Conservation (phyloP, 2,797 vertebrate genomes). For the Poeciliopsis gracilis region DNA sequence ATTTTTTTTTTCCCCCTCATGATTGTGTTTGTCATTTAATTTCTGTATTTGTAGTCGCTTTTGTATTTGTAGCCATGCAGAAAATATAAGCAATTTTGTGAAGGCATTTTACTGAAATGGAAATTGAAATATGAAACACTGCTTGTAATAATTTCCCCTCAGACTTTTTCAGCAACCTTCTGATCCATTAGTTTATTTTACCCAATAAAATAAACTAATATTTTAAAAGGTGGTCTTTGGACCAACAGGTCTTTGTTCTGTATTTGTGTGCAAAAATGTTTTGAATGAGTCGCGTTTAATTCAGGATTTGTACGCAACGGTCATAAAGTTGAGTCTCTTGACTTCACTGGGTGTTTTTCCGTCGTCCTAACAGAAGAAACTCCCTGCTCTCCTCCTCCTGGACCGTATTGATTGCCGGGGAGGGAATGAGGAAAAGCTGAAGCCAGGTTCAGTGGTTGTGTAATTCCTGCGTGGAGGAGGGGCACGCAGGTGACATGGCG, state of each 20-base stretch:
- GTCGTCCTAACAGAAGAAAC: not conserved
- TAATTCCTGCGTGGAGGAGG: slow-evolving; percentile 7
- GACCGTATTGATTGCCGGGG: slow-evolving; percentile 40
- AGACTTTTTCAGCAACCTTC: not conserved
- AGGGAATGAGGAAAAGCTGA: slow-evolving; percentile 15
- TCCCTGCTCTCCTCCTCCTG: slow-evolving; percentile 4
- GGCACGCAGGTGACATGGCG: slow-evolving; percentile 40
- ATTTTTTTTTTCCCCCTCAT: too few species aligned
- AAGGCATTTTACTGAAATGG: too few species aligned
- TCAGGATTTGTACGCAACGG: not conserved
- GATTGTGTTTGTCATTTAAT: not conserved
- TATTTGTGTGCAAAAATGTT: not conserved
- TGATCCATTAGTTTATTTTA: not conserved
- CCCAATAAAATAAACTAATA: not conserved
- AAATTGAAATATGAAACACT: not conserved
- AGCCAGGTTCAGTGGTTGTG: slow-evolving; percentile 11
- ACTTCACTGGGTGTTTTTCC: slow-evolving; percentile 40
- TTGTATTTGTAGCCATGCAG: not conserved
- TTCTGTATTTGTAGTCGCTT: not conserved
- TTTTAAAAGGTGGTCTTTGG: not conserved
- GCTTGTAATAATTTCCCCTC: not conserved
- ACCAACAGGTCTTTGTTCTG: not conserved
- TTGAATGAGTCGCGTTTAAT: not conserved
- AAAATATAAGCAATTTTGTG: too few species aligned
- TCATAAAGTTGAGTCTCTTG: slow-evolving; percentile 27